Conservation (phyloP, 1,140 invertebrate species). For the Aphidius ervi region DNA sequence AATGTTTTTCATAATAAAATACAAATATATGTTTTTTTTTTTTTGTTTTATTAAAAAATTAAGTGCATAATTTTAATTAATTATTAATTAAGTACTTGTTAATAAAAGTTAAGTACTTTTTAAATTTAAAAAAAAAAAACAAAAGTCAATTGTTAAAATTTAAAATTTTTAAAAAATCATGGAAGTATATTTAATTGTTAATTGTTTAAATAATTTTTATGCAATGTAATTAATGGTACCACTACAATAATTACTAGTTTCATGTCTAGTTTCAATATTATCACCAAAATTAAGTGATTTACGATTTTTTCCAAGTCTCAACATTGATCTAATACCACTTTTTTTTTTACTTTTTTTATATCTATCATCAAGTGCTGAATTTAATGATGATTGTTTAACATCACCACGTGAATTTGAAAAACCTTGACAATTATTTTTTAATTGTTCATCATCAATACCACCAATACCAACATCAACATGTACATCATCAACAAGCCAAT, state of each 20-base stretch:
- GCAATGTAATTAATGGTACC: slow-evolving; percentile 52
- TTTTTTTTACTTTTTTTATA: slow-evolving; percentile 64
- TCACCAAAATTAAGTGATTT: slow-evolving; percentile 52
- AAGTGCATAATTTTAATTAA: neutral
- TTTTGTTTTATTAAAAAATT: too few relatives aligned
- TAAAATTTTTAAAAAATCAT: slow-evolving; percentile 17
- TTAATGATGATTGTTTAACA: slow-evolving; percentile 64
- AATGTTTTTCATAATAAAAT: neutral
- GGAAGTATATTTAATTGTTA: too few relatives aligned
- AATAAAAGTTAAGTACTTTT: slow-evolving; percentile 1
- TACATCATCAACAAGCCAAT: slow-evolving; percentile 61
- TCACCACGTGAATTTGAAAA: slow-evolving; percentile 62
- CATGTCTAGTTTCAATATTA: slow-evolving; percentile 46
- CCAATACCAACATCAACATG: slow-evolving; percentile 43
- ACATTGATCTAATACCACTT: slow-evolving; percentile 78
- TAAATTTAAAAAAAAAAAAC: neutral
- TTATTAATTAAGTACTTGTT: neutral
- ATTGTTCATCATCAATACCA: slow-evolving; percentile 38
- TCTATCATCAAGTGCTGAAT: slow-evolving; percentile 63
- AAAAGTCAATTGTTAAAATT: neutral
- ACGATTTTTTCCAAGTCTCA: slow-evolving; percentile 57
- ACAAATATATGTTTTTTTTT: neutral
- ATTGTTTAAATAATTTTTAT: neutral
- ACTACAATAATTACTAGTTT: slow-evolving; percentile 50
- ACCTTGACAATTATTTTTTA: slow-evolving; percentile 58